Evolutionary conservation across 2,113 vertebrate genomes (phyloP), one percentile per base, ranked within the genome.

Genomic region (Heterotis niloticus): DNA sequence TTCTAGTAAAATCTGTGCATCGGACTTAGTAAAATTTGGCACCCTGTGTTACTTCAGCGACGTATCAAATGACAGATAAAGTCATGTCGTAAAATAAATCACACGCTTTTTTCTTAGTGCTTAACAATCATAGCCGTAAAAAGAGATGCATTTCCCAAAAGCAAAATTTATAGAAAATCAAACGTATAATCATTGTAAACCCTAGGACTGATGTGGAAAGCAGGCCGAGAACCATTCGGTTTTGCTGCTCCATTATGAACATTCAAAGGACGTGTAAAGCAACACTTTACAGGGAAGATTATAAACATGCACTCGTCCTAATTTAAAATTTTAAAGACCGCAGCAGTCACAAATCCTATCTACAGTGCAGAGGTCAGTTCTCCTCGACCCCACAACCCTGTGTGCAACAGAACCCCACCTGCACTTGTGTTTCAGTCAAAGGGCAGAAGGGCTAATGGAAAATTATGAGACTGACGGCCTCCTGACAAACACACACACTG

Each of bases 281-380:
- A 44, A 7, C 34, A 44, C 34, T 44, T 44, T 44, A 7, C 34
- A 44, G 34, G 34, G 34, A 44, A 44, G 34, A 44, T 44, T 44
- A 44, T 7, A 72, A 72, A n/a, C 69, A 26, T n/a, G 16, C 5
- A 28, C 26, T 75, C 83, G 75, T 76, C 78, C 80, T 85, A 60
- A 23, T 56, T 81, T 88, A 85, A 85, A 85, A 85, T 10, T 62
- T 2, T 10, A 44, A 10, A 62, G 59, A 62, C 20, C 3, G 13
- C 11, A 10, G 59, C 59, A n/a, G n/a, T n/a, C 59, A 14, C 20
- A 14, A 17, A 62, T 44, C 34, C 34, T 7, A 44, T 44, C 34
- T 44, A 44, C 34, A 7, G 34, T 62, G 11, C 13, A 17, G 59
- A 62, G 2, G 59, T 62, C 59, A 44, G 34, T 44, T 2, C 34